Percentiles rank a stretch among this genome's conserved stretches.
phyloP scores from a whole-genome alignment of 2,888 invertebrate genomes.

The Eurytoma californica region DNA sequence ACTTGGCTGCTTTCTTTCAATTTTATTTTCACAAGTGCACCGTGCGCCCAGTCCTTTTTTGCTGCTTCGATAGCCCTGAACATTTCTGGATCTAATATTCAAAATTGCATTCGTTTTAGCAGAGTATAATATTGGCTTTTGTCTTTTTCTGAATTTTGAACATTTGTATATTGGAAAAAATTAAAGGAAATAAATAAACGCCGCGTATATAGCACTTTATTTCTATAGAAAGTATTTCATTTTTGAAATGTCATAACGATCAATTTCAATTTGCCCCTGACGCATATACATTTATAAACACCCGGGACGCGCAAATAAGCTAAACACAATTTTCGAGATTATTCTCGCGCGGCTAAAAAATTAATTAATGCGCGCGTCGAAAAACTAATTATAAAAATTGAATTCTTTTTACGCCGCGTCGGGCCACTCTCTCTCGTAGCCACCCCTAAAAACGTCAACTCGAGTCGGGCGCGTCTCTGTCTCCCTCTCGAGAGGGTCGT shows the following conservation, averaged over 20 bases:
- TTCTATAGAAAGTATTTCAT: no score
- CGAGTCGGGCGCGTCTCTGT: constrained; percentile 10
- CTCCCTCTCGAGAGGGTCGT: constrained; percentile 22
- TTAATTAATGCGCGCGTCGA: not conserved
- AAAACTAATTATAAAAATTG: constrained; percentile 56
- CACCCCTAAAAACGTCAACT: constrained; percentile 41
- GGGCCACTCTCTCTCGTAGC: no score
- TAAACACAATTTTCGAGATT: not conserved
- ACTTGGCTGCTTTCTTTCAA: constrained; percentile 32
- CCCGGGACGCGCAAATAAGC: not conserved
- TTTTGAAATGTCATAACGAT: no score
- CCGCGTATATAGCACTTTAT: no score
- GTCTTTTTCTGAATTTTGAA: constrained; percentile 10
- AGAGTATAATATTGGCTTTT: constrained; percentile 25
- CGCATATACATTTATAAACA: no score
- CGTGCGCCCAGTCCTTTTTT: not conserved
- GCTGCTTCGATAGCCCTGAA: constrained; percentile 21
- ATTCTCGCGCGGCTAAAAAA: constrained; percentile 2
- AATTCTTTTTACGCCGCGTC: constrained; percentile 48
- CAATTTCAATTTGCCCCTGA: no score
- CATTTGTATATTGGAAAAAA: not conserved
- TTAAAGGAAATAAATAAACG: no score
- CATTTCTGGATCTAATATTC: constrained; percentile 35
- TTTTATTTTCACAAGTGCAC: constrained; percentile 38
- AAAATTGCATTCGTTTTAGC: constrained; percentile 13